These are phyloP conservation scores for Drosophila asahinai DNA, from an alignment of 1,140 invertebrate genomes.

Conservation along the genomic window DNA sequence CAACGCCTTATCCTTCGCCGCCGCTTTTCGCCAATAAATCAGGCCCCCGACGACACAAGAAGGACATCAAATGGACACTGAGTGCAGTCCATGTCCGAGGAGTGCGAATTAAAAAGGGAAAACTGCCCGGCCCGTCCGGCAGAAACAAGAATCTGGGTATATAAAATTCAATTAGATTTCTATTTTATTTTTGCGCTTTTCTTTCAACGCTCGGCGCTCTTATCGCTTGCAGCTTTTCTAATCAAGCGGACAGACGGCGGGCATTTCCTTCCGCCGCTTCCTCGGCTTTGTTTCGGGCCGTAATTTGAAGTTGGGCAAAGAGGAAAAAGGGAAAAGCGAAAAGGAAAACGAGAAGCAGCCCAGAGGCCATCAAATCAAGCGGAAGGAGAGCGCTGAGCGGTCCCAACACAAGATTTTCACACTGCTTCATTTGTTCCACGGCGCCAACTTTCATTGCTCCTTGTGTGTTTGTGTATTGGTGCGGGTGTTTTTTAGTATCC, in stretches of 20 bases:
- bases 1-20: constrained; percentile 40
- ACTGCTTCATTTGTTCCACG: constrained; percentile 73
- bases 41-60: constrained; percentile 53
- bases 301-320: constrained; percentile 55
- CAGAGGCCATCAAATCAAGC: constrained; percentile 75
- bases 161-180: constrained; percentile 82
- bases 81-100: constrained; percentile 26
- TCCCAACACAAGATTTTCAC: constrained; percentile 67
- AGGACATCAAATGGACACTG: constrained; percentile 59
- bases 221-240: constrained; percentile 80
- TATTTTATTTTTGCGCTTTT: constrained; percentile 53
- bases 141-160: constrained; percentile 44
- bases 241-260: constrained; percentile 69
- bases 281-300: constrained; percentile 33
- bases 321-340: constrained; percentile 15
- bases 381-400: constrained; percentile 58
- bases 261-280: constrained; percentile 55
- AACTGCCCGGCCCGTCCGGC: constrained; percentile 1
- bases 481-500: constrained; percentile 12
- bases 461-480: constrained; percentile 19
- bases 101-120: constrained; percentile 46
- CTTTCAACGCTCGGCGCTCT: constrained; percentile 28
- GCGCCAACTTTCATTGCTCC: constrained; percentile 30
- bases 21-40: constrained; percentile 67
- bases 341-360: constrained; percentile 45